A percentile compares a stretch with the other conserved stretches of the same genome.
These are phyloP conservation scores for Calliphora vomitoria DNA, from an alignment of 2,888 invertebrate species.

Conservation along the genomic window DNA sequence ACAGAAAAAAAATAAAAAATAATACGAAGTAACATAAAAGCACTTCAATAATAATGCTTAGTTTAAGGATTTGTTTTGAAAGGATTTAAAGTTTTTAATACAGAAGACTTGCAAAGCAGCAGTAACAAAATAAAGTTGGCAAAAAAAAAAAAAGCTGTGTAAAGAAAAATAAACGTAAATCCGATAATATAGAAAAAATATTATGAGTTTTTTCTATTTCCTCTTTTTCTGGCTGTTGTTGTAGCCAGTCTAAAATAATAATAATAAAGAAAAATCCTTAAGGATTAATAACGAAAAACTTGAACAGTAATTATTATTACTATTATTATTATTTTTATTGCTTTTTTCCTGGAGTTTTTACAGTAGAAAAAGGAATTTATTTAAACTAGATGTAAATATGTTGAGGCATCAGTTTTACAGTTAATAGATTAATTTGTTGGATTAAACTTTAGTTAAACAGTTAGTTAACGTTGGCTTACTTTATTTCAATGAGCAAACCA, in stretches of 20 bases:
- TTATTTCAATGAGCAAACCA: no score
- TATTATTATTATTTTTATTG: conserved; percentile 34
- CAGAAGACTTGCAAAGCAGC: not conserved
- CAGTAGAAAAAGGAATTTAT: no score
- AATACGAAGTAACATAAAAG: conserved; percentile 24
- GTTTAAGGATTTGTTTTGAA: conserved; percentile 61
- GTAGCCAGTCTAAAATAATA: conserved; percentile 25
- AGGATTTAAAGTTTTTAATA: conserved; percentile 64
- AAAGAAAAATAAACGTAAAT: conserved; percentile 41
- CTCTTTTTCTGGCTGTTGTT: not conserved
- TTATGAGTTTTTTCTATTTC: conserved; percentile 34
- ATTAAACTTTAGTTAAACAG: no score
- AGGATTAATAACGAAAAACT: conserved; percentile 72
- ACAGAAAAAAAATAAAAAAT: conserved; percentile 27
- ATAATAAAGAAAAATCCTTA: conserved; percentile 48
- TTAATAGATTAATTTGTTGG: no score
- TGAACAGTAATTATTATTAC: conserved; percentile 71
- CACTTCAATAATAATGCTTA: conserved; percentile 59
- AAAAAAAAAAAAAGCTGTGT: not conserved
- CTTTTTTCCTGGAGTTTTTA: not conserved
- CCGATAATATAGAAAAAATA: conserved; percentile 66
- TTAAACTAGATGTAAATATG: no score
- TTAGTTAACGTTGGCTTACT: no score
- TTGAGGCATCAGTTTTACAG: no score
- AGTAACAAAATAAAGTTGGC: not conserved